Evolutionary conservation across 2,113 vertebrate species (phyloP).

Genomic region (Callospermophilus lateralis): DNA sequence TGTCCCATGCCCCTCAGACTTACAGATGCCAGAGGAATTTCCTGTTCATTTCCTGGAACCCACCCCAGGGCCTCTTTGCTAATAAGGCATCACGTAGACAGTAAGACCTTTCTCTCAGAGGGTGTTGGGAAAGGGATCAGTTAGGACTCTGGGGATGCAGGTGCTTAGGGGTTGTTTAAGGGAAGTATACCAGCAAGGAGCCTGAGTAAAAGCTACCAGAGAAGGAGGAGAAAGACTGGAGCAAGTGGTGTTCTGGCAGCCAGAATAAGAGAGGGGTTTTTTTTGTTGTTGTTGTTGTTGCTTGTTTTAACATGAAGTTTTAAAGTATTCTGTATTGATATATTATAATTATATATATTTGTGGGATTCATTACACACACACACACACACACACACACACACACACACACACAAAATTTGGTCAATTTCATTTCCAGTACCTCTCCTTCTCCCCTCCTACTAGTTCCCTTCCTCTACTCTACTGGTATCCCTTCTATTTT

Average conservation of each 20-base stretch:
- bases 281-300: no score
- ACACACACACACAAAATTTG: no score
- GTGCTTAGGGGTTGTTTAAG: neutral
- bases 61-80: neutral
- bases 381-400: no score
- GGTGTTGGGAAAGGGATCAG: neutral
- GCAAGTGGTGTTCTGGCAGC: neutral
- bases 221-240: neutral
- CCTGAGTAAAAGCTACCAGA: neutral
- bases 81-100: neutral
- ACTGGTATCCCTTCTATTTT: no score
- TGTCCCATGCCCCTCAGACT: neutral
- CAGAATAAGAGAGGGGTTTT: neutral
- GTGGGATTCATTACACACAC: no score
- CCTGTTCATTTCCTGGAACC: neutral
- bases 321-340: no score
- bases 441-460: no score
- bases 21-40: neutral
- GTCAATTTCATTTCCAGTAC: no score
- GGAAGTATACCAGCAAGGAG: neutral
- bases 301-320: no score
- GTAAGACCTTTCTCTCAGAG: neutral
- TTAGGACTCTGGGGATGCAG: neutral
- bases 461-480: no score
- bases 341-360: no score